Percentiles rank a stretch among this genome's conserved stretches.
Conservation (phyloP, 1,140 invertebrate genomes). For the Papilio machaon region DNA sequence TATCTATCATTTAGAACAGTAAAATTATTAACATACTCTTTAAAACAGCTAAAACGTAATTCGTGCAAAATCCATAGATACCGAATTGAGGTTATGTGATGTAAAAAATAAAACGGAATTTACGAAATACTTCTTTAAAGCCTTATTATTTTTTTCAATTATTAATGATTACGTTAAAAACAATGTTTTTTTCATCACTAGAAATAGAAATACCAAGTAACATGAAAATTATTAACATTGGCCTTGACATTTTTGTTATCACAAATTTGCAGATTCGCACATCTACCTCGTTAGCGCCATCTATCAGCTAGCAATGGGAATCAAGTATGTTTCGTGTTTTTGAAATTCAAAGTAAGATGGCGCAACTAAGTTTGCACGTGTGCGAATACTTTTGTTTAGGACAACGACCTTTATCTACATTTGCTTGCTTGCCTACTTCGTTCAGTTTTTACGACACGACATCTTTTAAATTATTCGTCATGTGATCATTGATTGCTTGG, state of each 20-base stretch:
- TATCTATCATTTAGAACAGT: neutral
- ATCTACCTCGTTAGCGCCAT: slow-evolving; percentile 64
- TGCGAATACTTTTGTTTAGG: slow-evolving; percentile 56
- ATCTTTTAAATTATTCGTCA: slow-evolving; percentile 28
- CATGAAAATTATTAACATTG: slow-evolving; percentile 60
- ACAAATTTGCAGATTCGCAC: slow-evolving; percentile 74
- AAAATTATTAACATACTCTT: slow-evolving; percentile 40
- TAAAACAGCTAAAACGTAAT: slow-evolving; percentile 5
- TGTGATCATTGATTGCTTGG: slow-evolving; percentile 11
- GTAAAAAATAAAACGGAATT: slow-evolving; percentile 46
- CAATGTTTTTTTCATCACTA: slow-evolving; percentile 32
- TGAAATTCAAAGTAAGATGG: slow-evolving; percentile 54
- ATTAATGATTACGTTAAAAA: slow-evolving; percentile 11
- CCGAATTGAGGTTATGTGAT: slow-evolving; percentile 63
- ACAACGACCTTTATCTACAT: slow-evolving; percentile 49
- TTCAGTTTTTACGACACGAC: slow-evolving; percentile 18
- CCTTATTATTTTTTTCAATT: neutral
- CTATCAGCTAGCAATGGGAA: slow-evolving; percentile 47
- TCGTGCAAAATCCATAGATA: slow-evolving; percentile 51
- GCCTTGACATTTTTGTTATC: slow-evolving; percentile 77
- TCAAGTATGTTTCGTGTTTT: slow-evolving; percentile 40
- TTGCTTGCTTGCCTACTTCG: slow-evolving; percentile 33
- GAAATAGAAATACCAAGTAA: slow-evolving; percentile 35
- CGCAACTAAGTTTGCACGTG: slow-evolving; percentile 44
- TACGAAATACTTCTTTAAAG: slow-evolving; percentile 33